These are phyloP conservation scores for Limonius californicus DNA, from an alignment of 1,140 invertebrate species.

Conservation along the genomic window DNA sequence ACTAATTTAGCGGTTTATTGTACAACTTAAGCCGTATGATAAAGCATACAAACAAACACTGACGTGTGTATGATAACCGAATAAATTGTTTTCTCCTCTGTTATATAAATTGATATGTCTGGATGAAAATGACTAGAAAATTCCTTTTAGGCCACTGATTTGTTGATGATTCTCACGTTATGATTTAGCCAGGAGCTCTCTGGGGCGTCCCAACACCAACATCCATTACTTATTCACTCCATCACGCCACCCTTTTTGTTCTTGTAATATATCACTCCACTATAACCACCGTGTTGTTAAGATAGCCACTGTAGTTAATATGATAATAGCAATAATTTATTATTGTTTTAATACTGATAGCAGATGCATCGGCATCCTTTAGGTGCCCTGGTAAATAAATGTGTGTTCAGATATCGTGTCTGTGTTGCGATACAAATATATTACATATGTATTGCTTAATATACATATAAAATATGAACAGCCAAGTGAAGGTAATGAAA, in stretches of 20 bases:
- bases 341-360: conserved; percentile 2
- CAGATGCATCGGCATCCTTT: not conserved
- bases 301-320: conserved; percentile 19
- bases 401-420: not conserved
- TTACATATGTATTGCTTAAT: not conserved
- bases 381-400: not conserved
- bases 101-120: not conserved
- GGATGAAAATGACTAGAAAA: not conserved
- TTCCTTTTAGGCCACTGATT: not conserved
- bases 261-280: not conserved
- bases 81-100: not conserved
- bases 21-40: not conserved
- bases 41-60: not conserved
- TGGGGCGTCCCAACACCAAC: not conserved
- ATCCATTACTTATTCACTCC: not conserved
- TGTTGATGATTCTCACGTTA: not conserved
- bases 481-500: too few relatives aligned
- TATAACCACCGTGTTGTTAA: not conserved
- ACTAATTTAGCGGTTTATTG: not conserved
- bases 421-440: not conserved
- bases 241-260: not conserved
- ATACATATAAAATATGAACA: not conserved
- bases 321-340: conserved; percentile 21
- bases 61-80: not conserved
- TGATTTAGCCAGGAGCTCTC: not conserved